Evolutionary conservation across 1,140 invertebrate species (phyloP).

Genomic region (Drosophila sucinea): DNA sequence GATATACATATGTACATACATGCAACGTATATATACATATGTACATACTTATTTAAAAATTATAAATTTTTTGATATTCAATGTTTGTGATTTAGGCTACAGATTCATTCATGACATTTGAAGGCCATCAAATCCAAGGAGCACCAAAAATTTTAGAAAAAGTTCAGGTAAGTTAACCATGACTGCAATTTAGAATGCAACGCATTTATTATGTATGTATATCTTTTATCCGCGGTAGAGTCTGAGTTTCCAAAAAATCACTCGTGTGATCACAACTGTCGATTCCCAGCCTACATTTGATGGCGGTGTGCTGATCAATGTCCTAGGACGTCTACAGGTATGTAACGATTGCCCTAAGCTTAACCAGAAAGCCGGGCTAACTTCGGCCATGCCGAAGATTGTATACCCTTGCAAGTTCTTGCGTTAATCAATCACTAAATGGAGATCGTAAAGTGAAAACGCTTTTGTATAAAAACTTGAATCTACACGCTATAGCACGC

Average conservation of each 20-base stretch:
- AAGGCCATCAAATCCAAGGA: slow-evolving; percentile 95
- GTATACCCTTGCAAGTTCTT: too few species aligned
- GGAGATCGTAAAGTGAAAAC: too few species aligned
- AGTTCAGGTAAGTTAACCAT: slow-evolving; percentile 88
- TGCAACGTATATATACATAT: slow-evolving; percentile 8
- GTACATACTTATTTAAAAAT: slow-evolving; percentile 11
- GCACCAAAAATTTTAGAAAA: slow-evolving; percentile 97
- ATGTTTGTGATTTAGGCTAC: slow-evolving; percentile 87
- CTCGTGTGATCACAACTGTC: slow-evolving; percentile 94
- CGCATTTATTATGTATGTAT: not conserved
- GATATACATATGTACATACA: not conserved
- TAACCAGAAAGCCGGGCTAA: too few species aligned
- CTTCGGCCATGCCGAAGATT: too few species aligned
- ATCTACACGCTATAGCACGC: too few species aligned
- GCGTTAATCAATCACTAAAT: too few species aligned
- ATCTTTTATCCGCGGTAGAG: slow-evolving; percentile 84
- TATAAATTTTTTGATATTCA: slow-evolving; percentile 13
- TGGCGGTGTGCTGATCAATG: slow-evolving; percentile 96
- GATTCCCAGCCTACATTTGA: slow-evolving; percentile 98
- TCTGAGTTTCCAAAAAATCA: slow-evolving; percentile 96
- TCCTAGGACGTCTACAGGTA: slow-evolving; percentile 96
- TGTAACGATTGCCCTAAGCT: slow-evolving; percentile 37
- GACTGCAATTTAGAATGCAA: too few species aligned
- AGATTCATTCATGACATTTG: slow-evolving; percentile 97
- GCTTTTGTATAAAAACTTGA: too few species aligned